Conservation (phyloP, 2,888 invertebrate genomes). For the Acleris literana region DNA sequence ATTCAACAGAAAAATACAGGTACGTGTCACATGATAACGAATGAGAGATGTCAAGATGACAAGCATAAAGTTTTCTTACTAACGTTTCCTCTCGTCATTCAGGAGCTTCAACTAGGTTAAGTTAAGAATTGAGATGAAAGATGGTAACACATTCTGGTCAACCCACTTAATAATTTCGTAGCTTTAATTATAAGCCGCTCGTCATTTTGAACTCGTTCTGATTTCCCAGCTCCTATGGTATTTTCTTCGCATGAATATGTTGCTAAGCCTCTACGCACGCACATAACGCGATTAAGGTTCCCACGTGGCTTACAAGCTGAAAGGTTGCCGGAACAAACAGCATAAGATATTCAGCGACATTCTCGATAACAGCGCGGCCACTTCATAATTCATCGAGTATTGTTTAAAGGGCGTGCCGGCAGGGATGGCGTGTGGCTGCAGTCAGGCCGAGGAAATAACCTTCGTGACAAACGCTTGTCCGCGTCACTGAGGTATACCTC, state of each 20-base stretch:
- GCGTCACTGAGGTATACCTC: constrained; percentile 11
- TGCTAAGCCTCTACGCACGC: constrained; percentile 27
- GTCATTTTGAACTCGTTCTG: constrained; percentile 20
- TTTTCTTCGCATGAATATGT: constrained; percentile 4
- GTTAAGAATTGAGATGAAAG: neutral
- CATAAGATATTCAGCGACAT: constrained; percentile 51
- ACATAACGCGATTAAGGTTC: constrained; percentile 32
- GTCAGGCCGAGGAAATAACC: constrained; percentile 25
- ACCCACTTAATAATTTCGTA: constrained; percentile 34
- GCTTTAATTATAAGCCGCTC: constrained; percentile 4
- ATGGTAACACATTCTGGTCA: neutral
- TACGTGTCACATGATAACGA: too few species aligned
- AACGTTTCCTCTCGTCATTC: too few species aligned
- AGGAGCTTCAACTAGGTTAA: too few species aligned
- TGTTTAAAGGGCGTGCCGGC: constrained; percentile 25
- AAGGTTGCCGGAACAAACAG: constrained; percentile 48
- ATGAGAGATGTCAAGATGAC: too few species aligned
- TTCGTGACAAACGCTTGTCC: constrained; percentile 25
- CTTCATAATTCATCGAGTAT: constrained; percentile 30
- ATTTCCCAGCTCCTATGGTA: constrained; percentile 15
- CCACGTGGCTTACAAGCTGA: constrained; percentile 40
- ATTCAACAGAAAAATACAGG: too few species aligned
- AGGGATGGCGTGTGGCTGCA: constrained; percentile 23
- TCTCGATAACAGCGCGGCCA: constrained; percentile 34
- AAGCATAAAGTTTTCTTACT: too few species aligned